Base-by-base conservation (phyloP, 2,113 vertebrate species). In the Oreochromis aureus region DNA sequence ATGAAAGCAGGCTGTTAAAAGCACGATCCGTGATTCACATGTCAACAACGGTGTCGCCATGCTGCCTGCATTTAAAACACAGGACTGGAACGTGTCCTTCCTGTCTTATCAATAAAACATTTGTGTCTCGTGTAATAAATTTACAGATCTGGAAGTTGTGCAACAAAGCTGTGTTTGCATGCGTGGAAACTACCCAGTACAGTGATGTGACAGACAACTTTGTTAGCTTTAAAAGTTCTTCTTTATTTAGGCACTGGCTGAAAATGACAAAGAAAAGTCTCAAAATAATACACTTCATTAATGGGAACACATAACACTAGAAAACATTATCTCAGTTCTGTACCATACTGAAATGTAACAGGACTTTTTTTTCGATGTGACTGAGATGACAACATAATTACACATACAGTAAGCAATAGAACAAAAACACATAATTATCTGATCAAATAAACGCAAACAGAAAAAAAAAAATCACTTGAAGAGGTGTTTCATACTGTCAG, bases 241-340 rank as follows among this genome's bases (percentile, higher is more conserved):
- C 4, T 41, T 83, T 54, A 56, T 79, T 87, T n/a, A 82, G n/a
- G 51, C 11, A 58, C 46, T 15, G 27, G 54, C 36, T 63, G 46
- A 56, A 90, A 89, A 83, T 6, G 51, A 86, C 44, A 66, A 89
- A 39, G n/a, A 5, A 27, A 85, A 15, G 11, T 83, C 6, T 78
- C 7, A 79, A 41, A 83, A 82, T 83, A 86, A 87, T 83, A 91
- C 15, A 84, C 85, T 95, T 93, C 92, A 94, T 94, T 93, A 94
- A 93, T 91, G n/a, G 71, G 58, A 59, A 91, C 53, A 91, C 61
- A 87, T 46, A 84, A 6, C 84, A 90, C 53, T 78, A 81, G n/a
- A 83, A 92, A 89, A 92, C 84, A 87, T 36, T 44, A 71, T 71
- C 78, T 69, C 83, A 91, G 61, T 78, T 79, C 27, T 88, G 22